Conservation (phyloP, 2,888 invertebrate species). For the Melinaea menophilus region DNA sequence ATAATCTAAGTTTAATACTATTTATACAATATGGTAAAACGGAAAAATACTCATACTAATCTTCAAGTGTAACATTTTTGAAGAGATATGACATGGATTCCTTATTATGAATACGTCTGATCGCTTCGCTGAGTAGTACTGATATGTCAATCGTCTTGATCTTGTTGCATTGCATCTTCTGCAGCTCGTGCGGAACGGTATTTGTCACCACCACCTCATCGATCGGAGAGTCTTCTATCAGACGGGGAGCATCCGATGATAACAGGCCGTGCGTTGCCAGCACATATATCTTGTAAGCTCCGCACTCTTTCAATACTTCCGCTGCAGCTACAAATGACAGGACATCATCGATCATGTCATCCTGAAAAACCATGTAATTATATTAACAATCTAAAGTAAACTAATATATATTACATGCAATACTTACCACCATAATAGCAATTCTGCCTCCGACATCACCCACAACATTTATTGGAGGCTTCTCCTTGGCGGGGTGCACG, state of each 20-base stretch:
- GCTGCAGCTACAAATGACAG: constrained; percentile 98
- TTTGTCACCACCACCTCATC: constrained; percentile 99
- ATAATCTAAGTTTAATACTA: constrained; percentile 17
- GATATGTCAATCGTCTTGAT: constrained; percentile 99
- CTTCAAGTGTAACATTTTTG: constrained; percentile 97
- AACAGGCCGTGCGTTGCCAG: constrained; percentile 98
- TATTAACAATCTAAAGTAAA: constrained; percentile 5
- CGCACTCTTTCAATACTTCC: constrained; percentile 96
- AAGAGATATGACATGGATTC: constrained; percentile 99
- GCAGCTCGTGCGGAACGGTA: constrained; percentile 98
- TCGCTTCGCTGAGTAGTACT: constrained; percentile 96
- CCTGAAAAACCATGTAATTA: constrained; percentile 76
- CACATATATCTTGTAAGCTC: constrained; percentile 99
- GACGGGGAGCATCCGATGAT: constrained; percentile 96
- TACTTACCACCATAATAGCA: constrained; percentile 98
- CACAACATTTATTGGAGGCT: constrained; percentile 99
- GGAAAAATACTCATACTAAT: constrained; percentile 74
- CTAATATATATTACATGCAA: too few species aligned
- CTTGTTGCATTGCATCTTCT: constrained; percentile 99
- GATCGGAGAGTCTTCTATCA: constrained; percentile 97
- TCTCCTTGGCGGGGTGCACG: constrained; percentile 96
- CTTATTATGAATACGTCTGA: constrained; percentile 98
- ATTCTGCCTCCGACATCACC: constrained; percentile 99
- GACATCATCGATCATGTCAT: constrained; percentile 99
- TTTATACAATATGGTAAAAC: constrained; percentile 18